Evolutionary conservation across 2,113 vertebrate species (phyloP).

Genomic region (Embiotoca jacksoni): DNA sequence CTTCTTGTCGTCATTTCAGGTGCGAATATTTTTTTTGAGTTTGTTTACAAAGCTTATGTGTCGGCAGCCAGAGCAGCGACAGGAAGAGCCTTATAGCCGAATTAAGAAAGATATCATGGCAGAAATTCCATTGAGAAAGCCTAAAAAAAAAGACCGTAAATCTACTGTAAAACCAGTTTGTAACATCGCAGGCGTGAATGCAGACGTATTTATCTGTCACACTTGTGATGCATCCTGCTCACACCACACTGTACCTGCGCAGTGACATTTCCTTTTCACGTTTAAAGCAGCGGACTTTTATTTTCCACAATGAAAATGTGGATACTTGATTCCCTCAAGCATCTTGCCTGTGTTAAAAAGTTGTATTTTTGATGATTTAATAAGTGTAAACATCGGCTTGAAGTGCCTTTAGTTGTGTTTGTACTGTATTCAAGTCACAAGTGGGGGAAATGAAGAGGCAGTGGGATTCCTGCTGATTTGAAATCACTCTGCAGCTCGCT

Average conservation of each 20-base stretch:
- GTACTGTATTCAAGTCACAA: neutral
- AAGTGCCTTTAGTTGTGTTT: neutral
- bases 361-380: neutral
- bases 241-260: neutral
- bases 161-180: neutral
- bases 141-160: neutral
- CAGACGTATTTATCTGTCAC: neutral
- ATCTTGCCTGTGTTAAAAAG: neutral
- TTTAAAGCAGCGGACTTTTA: neutral
- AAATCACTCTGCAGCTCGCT: neutral
- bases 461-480: neutral
- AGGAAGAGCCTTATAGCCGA: neutral
- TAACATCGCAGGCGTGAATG: neutral
- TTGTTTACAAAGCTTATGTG: constrained; percentile 45
- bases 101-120: neutral
- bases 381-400: neutral
- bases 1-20: neutral
- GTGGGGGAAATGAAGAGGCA: neutral
- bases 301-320: neutral
- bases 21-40: constrained; percentile 11
- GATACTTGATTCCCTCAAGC: too few relatives aligned
- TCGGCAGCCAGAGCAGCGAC: constrained; percentile 5
- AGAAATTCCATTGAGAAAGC: neutral
- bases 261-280: neutral
- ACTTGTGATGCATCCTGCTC: neutral